phyloP scores from a whole-genome alignment of 1,140 invertebrate species.

The Zaprionus ornatus region DNA sequence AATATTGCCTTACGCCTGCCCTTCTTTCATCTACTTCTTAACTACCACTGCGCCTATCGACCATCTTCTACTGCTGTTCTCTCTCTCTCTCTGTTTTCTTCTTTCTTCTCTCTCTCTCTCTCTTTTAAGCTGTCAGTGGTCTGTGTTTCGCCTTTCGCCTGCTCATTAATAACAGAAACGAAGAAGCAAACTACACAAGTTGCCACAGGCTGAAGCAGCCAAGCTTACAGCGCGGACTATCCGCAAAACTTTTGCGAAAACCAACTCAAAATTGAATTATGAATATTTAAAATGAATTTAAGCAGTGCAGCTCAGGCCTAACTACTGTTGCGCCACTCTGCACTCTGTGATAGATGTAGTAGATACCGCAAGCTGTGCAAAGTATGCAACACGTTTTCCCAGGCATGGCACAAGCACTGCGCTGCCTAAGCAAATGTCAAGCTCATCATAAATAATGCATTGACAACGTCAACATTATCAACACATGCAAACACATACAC shows the following conservation, averaged over 20 bases:
- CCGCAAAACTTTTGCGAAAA: constrained; percentile 68
- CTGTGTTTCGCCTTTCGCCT: constrained; percentile 67
- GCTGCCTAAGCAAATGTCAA: constrained; percentile 74
- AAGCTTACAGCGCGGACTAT: constrained; percentile 49
- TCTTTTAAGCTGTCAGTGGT: constrained; percentile 46
- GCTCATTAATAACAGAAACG: constrained; percentile 76
- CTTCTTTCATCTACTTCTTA: constrained; percentile 18
- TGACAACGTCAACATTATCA: constrained; percentile 64
- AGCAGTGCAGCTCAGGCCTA: constrained; percentile 50
- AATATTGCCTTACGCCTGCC: background rate
- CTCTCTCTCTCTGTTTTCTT: constrained; percentile 11
- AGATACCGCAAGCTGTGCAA: constrained; percentile 62
- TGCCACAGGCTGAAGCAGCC: constrained; percentile 36
- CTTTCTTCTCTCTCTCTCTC: background rate
- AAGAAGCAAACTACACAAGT: constrained; percentile 64
- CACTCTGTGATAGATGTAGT: background rate
- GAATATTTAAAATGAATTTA: constrained; percentile 79
- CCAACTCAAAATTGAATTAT: constrained; percentile 79
- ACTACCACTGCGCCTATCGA: background rate
- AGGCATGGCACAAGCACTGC: constrained; percentile 11
- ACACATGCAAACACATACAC: constrained; percentile 64
- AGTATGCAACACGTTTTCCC: constrained; percentile 56
- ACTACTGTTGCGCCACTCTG: background rate
- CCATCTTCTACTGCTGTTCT: background rate
- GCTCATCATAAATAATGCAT: constrained; percentile 74